Conservation (phyloP, 2,797 vertebrate species). For the Cyclura pinguis region DNA sequence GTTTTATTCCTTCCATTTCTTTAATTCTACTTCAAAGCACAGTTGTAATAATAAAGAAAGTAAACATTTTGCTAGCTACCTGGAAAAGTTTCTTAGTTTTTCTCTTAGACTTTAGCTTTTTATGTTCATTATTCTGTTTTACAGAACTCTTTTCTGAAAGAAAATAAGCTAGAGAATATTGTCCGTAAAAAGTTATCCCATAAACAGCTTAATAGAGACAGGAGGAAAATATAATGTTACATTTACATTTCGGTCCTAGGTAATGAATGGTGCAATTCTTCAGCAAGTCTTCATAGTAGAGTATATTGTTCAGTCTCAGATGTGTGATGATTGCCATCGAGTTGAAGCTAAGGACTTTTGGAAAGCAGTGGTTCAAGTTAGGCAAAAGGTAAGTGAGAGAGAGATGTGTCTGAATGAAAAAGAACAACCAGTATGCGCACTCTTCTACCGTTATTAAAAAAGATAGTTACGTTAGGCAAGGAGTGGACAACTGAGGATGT, state of each 20-base stretch:
- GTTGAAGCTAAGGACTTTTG: conserved; percentile 99
- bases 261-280: conserved; percentile 95
- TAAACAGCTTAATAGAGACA: background rate
- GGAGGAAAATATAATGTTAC: background rate
- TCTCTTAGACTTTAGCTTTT: background rate
- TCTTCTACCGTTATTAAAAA: background rate
- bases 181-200: background rate
- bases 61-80: background rate
- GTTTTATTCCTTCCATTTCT: background rate
- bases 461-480: background rate
- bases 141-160: background rate
- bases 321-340: conserved; percentile 98
- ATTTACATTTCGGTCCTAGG: conserved; percentile 78
- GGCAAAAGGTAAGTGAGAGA: conserved; percentile 90
- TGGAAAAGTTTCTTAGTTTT: background rate
- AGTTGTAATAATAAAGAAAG: background rate
- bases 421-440: background rate
- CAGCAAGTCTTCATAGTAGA: conserved; percentile 98
- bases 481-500: no score
- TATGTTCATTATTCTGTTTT: background rate
- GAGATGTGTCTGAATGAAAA: background rate
- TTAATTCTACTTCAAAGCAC: background rate
- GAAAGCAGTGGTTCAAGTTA: conserved; percentile 96
- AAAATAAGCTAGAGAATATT: background rate
- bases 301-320: conserved; percentile 89